These are phyloP conservation scores for Rhagonycha lutea DNA, from an alignment of 2,888 invertebrate species.

Conservation along the genomic window DNA sequence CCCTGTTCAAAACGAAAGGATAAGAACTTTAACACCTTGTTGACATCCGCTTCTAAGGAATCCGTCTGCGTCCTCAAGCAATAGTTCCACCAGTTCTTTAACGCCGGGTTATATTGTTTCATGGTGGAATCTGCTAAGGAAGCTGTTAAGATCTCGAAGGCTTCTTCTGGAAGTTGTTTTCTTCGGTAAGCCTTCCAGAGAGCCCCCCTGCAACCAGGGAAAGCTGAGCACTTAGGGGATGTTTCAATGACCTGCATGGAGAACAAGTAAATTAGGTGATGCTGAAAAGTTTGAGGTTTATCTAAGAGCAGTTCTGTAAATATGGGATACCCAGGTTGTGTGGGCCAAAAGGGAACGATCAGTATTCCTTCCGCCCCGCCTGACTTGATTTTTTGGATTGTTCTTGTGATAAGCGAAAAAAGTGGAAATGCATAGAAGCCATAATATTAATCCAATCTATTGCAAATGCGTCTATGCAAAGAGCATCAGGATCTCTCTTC, in stretches of 20 bases:
- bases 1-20: too few species aligned
- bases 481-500: conserved; percentile 10
- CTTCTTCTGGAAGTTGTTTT: not conserved
- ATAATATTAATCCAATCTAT: conserved; percentile 7
- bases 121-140: not conserved
- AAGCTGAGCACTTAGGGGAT: conserved; percentile 17
- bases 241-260: not conserved
- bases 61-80: too few species aligned
- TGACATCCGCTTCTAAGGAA: too few species aligned
- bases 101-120: too few species aligned
- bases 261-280: conserved; percentile 3
- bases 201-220: conserved; percentile 30
- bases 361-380: conserved; percentile 41
- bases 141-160: too few species aligned
- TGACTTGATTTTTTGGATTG: conserved; percentile 39
- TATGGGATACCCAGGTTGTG: too few species aligned
- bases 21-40: too few species aligned
- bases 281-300: too few species aligned
- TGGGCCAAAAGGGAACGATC: too few species aligned
- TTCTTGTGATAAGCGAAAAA: conserved; percentile 37
- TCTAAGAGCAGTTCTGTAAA: too few species aligned
- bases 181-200: not conserved
- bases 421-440: conserved; percentile 38
- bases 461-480: too few species aligned
- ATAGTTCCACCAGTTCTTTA: too few species aligned